Base-by-base conservation (phyloP, 2,888 invertebrate species). In the Allygus modestus region DNA sequence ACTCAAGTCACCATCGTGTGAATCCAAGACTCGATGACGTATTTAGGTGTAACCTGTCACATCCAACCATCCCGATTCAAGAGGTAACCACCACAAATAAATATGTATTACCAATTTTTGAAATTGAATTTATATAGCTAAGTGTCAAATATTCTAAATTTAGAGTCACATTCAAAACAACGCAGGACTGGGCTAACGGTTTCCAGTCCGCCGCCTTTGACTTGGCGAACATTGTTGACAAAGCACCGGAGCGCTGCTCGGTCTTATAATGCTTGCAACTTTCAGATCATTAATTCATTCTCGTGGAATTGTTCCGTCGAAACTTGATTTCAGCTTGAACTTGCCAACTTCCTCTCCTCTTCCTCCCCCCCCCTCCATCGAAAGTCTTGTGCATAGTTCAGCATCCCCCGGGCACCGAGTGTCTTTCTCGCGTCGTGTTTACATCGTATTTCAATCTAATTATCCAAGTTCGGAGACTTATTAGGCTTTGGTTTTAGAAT, bases 241-340 rank as follows among this genome's bases (percentile, higher is more conserved):
- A 37, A 71, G 71, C 41, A 41, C 71, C 71, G 71, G 71, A 69
- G 17, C 65, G 0, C 28, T 2, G 23, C 26, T 20, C 54, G 33
- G 17, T 31, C 71, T 71, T 12, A 1, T 41, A 41, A 77, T 77
- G 77, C 23, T 77, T 77, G 51, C 28, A 77, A 77, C 77, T 77
- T 46, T 77, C 77, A 28, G 77, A 77, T 77, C 77, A 77, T 77
- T 77, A 77, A 77, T 77, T 77, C 77, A 77, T 77, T 77, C 77
- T 43, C 43, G 23, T 26, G 20, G 77, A 77, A 77, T 77, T 77
- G 77, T 77, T 77, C 73, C 77, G 77, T 46, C 77, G 28, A 46
- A 77, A 77, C 77, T 77, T 77, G 77, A 43, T 31, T 69, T 41
- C 71, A 20, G 43, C 73, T 73, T 7, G n/a, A 17, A 77, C 46